These are phyloP conservation scores for Zootoca vivipara DNA, from an alignment of 2,113 vertebrate genomes.

Conservation along the genomic window DNA sequence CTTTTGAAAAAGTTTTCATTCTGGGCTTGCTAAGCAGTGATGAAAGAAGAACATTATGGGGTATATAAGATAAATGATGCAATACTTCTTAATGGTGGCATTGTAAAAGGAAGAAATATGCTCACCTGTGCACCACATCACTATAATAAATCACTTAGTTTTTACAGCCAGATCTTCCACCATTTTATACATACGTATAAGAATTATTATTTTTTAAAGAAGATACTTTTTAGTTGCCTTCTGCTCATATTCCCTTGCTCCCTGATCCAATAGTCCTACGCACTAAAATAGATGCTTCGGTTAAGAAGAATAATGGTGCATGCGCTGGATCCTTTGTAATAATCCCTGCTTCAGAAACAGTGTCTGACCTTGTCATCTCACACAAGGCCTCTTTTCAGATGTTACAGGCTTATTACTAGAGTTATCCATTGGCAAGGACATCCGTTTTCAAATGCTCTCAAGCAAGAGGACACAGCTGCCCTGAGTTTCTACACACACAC, in stretches of 20 bases:
- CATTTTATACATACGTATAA: conserved; percentile 36
- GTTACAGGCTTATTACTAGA: neutral
- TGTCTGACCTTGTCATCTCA: conserved; percentile 2
- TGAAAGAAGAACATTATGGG: conserved; percentile 59
- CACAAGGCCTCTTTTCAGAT: neutral
- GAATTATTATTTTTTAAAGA: conserved; percentile 43
- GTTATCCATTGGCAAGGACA: neutral
- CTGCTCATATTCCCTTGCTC: conserved; percentile 5
- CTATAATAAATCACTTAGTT: conserved; percentile 67
- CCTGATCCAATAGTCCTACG: conserved; percentile 19
- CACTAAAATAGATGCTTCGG: conserved; percentile 32
- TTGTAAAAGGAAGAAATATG: conserved; percentile 64
- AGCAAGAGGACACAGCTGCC: neutral
- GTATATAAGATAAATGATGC: conserved; percentile 69
- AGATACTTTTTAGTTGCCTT: conserved; percentile 34
- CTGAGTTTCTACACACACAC: neutral
- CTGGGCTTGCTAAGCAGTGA: conserved; percentile 42
- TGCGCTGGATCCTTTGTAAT: conserved; percentile 15
- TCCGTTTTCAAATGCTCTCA: conserved; percentile 6
- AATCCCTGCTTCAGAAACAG: conserved; percentile 29
- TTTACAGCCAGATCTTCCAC: conserved; percentile 48
- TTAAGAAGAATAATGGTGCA: conserved; percentile 20
- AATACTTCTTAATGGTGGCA: conserved; percentile 68
- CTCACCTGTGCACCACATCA: conserved; percentile 58
- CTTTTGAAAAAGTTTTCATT: conserved; percentile 50